Base-by-base conservation (phyloP, 2,113 vertebrate genomes). In the Oophaga pumilio region DNA sequence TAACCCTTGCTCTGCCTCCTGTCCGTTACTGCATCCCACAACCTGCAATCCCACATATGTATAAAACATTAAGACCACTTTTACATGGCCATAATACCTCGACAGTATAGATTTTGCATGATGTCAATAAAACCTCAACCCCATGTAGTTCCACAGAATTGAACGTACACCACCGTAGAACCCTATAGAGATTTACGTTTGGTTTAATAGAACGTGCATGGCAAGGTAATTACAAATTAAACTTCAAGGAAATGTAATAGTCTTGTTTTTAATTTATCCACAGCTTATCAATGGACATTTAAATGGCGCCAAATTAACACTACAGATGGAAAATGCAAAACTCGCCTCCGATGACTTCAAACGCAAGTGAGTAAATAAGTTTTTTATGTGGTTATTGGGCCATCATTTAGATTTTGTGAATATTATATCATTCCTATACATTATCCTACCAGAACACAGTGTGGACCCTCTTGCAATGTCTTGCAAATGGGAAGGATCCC, bases 301-400 rank as follows among this genome's bases (percentile, higher is more conserved):
- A 88, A 90, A 90, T 88, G 96, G 95, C 0, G 95, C 95, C n/a
- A 91, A 92, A 18, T 90, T 96, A 76, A 88, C 92, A 8, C 89
- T 96, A 17, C 94, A 95, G 82, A 94, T 96, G 1, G 95, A 95
- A 92, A 96, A 96, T 0, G 95, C 95, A 18, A 94, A 89, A 89
- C 94, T 95, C 91, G 95, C 95, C 7, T 91, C 93, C 15, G 95
- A 96, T 60, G 94, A 95, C 92, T 96, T 96, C 91, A 93, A 90
- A 79, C 91, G 94, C 91, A 96, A 96, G 95, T 96, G 93, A 93
- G 94, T 80, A 66, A 43, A 33, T 43, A 17, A 15, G 33, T 43
- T 73, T 1, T 26, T 2, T 15, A 33, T 17, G 6, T 71, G 9
- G 66, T 4, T 71, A 17, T 10, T 43, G 13, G 4, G 68, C 68